Base-by-base conservation (phyloP, 64 coral and sea anemone genomes). In the Dendronephthya gigantea region DNA sequence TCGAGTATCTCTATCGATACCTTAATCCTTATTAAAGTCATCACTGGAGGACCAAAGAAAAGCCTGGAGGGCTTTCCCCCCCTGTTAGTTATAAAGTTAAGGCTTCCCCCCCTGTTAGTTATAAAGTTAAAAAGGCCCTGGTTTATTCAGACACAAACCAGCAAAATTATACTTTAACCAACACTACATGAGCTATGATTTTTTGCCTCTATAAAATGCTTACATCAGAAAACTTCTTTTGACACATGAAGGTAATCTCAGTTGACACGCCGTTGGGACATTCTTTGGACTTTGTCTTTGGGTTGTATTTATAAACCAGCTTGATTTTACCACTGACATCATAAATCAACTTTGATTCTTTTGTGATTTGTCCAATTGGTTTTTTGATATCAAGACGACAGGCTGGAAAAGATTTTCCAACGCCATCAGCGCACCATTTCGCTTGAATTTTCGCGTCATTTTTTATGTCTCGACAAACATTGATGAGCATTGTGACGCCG, bases 401-500 rank as follows among this genome's bases (percentile, higher is more conserved):
- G 49, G 41, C 83, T 58, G 39, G 48, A 17, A 58, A 91, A 23
- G 87, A 45, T 49, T 79, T 90, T 12, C 34, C n/a, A n/a, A n/a
- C 41, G 2, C 25, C 55, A 62, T 62, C 55, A 62, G 7, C 6
- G 2, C 55, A 62, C 6, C 6, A 6, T 7, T 62, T 4, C 7
- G 19, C 55, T 23, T 68, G 85, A 23, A 50, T 7, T 16, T 47
- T 84, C 45, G 70, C 84, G 16, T 65, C 33, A 17, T 83, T 50
- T 40, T 83, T 96, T 39, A 96, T 96, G 25, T 92, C 94, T 62
- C 91, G 38, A 56, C 94, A 96, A 3, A 96, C 89, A 48, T 96
- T 96, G 56, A 96, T 96, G 48, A 83, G 50, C 81, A 96, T 90
- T 45, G 89, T 89, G 87, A 90, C 86, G 7, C 39, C 58, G 55